phyloP scores from a whole-genome alignment of 2,888 invertebrate species.

The Melanostoma scalare region DNA sequence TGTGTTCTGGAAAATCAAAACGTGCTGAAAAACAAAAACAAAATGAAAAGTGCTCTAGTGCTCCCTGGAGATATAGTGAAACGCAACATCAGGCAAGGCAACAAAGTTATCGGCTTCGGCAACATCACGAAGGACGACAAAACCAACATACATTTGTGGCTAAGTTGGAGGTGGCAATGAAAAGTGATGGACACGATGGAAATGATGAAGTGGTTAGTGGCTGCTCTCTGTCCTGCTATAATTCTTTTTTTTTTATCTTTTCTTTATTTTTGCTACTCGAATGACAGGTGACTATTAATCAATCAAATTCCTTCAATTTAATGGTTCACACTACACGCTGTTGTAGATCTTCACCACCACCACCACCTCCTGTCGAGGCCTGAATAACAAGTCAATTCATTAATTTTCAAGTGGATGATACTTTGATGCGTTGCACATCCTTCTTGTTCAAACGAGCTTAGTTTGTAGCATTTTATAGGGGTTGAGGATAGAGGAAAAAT shows the following conservation, averaged over 20 bases:
- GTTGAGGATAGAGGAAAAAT: not conserved
- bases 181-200: constrained; percentile 51
- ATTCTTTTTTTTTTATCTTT: not conserved
- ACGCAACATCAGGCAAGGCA: constrained; percentile 47
- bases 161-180: constrained; percentile 38
- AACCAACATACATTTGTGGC: constrained; percentile 37
- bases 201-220: constrained; percentile 61
- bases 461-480: not conserved
- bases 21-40: constrained; percentile 16
- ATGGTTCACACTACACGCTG: constrained; percentile 64
- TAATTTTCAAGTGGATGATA: constrained; percentile 71
- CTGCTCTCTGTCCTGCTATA: constrained; percentile 18
- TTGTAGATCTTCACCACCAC: constrained; percentile 18
- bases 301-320: constrained; percentile 71
- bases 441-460: constrained; percentile 40
- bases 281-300: constrained; percentile 70
- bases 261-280: constrained; percentile 11
- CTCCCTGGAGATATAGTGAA: constrained; percentile 41
- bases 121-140: constrained; percentile 24
- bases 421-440: constrained; percentile 67
- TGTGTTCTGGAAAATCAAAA: constrained; percentile 34
- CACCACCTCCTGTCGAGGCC: constrained; percentile 47
- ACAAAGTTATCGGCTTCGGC: constrained; percentile 5
- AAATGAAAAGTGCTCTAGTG: constrained; percentile 15
- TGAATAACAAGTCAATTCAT: constrained; percentile 73